Base-by-base conservation (phyloP, 1,140 invertebrate genomes). In the Galleria mellonella region DNA sequence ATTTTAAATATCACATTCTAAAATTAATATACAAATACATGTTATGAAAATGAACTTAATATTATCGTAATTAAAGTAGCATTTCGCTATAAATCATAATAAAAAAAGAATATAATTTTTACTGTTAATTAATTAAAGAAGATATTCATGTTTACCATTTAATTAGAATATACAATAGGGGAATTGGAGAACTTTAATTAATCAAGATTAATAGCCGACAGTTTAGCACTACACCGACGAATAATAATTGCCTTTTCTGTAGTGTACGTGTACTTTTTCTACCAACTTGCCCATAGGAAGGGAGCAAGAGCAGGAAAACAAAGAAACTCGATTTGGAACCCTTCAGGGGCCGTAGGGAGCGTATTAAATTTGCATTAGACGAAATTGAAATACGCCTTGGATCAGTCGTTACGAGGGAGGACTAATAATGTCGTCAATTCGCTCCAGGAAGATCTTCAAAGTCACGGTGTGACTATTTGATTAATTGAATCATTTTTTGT, bases 341-440 rank as follows among this genome's bases (percentile, higher is more conserved):
- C 71, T 72, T 70, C 52, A 54, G 40, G 61, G 62, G 45, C 56
- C 63, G 56, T 55, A 42, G 64, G 70, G 71, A 71, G 72, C 70
- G 72, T 81, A 84, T 84, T 82, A 84, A 84, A 84, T 84, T 83
- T 84, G 76, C 81, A 84, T 84, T 84, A 83, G 71, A 65, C 62
- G 62, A 71, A 83, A 83, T 83, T 83, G 79, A 83, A 83, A 81
- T 79, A 74, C 79, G 67, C 75, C 75, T 65, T 63, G 62, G 67
- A 79, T 76, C 72, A 74, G 59, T 72, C 61, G 74, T 72, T 76
- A 74, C 72, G 56, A 58, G 72, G 73, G 62, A 70, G 63, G 71
- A 67, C 72, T 78, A 76, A 78, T 79, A 81, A 83, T 78, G 68
- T 71, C 74, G 60, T 79, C 74, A 70, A 71, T 77, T 75, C 60